Conservation (phyloP, 1,140 invertebrate genomes). For the Telenomus remus region DNA sequence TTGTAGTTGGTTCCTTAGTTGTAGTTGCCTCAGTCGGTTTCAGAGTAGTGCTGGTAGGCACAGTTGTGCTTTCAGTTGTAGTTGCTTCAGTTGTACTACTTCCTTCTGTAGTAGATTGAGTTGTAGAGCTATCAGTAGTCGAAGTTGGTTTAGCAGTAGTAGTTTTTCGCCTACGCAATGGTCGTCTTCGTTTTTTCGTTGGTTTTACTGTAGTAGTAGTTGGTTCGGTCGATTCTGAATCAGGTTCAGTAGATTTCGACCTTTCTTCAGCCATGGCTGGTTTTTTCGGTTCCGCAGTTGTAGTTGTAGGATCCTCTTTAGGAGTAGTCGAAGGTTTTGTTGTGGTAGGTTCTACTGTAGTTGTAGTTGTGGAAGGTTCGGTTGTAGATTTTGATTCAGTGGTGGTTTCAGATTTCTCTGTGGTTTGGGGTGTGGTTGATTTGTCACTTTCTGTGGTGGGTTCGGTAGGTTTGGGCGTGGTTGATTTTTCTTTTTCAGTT, state of each 20-base stretch:
- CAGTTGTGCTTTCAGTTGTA: constrained; percentile 1
- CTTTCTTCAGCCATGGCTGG: not conserved
- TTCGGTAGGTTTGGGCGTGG: constrained; percentile 7
- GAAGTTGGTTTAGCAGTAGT: constrained; percentile 15
- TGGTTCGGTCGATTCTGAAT: not conserved
- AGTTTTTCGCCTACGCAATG: not conserved
- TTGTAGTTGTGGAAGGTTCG: constrained; percentile 12
- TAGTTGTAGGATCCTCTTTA: not conserved
- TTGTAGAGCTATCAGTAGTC: constrained; percentile 5
- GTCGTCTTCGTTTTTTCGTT: no score
- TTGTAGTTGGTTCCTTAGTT: not conserved
- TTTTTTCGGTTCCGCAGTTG: constrained; percentile 3
- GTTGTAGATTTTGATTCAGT: no score
- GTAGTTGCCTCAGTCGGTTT: not conserved
- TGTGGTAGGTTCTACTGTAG: constrained; percentile 15
- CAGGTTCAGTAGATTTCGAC: not conserved
- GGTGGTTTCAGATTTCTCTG: constrained; percentile 4
- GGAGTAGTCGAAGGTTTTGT: constrained; percentile 4
- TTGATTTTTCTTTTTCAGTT: constrained; percentile 2
- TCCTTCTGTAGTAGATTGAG: no score
- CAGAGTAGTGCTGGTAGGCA: not conserved
- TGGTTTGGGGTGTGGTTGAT: not conserved
- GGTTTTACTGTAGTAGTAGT: no score
- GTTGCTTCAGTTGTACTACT: no score
- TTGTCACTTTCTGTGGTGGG: not conserved